Conservation (phyloP, 2,888 invertebrate species). For the Arge pagana region DNA sequence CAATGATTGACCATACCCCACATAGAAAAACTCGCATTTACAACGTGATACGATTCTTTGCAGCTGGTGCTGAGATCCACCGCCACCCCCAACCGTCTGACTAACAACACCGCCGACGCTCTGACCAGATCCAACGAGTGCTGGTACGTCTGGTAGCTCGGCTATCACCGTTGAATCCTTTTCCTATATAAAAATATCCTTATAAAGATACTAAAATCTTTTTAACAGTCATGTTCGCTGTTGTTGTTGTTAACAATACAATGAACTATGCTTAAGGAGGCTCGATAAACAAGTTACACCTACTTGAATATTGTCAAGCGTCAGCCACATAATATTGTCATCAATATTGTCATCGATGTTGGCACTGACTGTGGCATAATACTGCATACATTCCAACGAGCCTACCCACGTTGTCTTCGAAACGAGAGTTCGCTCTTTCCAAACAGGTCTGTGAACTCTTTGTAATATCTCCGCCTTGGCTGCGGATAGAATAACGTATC, state of each 20-base stretch:
- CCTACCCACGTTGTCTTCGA: conserved; percentile 96
- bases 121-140: conserved; percentile 91
- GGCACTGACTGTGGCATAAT: conserved; percentile 96
- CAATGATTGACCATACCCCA: conserved; percentile 82
- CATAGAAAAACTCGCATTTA: conserved; percentile 98
- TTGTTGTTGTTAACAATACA: conserved; percentile 1
- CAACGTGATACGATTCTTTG: conserved; percentile 97
- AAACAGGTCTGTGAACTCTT: conserved; percentile 84
- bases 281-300: conserved; percentile 2
- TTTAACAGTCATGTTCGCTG: neutral
- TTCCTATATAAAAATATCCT: conserved; percentile 56
- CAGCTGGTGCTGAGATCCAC: conserved; percentile 67
- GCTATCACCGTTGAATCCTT: conserved; percentile 78
- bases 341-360: conserved; percentile 56
- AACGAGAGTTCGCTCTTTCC: conserved; percentile 85
- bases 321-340: conserved; percentile 96
- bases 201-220: neutral
- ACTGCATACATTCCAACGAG: conserved; percentile 96
- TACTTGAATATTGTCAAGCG: conserved; percentile 87
- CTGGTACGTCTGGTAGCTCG: conserved; percentile 83
- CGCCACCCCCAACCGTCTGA: conserved; percentile 82
- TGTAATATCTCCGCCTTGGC: conserved; percentile 95
- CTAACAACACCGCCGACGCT: conserved; percentile 97
- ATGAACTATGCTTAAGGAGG: neutral
- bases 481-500: conserved; percentile 96